Conservation (phyloP, 1,140 invertebrate genomes). For the Zelostemma sp. region DNA sequence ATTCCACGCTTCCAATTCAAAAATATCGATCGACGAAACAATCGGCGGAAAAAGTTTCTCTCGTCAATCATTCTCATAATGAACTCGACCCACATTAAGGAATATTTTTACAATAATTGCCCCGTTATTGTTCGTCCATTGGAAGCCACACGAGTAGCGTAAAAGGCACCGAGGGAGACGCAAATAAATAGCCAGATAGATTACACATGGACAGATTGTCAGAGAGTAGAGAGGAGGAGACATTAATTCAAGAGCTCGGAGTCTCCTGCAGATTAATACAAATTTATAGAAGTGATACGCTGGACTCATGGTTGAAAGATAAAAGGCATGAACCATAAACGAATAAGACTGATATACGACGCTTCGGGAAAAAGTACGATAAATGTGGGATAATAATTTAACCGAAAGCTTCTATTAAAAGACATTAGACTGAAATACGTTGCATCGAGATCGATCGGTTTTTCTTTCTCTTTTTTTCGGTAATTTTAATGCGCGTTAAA, state of each 20-base stretch:
- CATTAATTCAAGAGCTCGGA: conserved; percentile 20
- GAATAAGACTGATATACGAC: conserved; percentile 35
- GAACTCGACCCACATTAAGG: neutral
- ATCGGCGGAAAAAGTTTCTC: neutral
- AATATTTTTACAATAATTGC: conserved; percentile 2
- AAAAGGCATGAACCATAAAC: conserved; percentile 24
- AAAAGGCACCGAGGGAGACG: neutral
- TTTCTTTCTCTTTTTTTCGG: no score
- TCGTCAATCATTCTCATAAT: neutral
- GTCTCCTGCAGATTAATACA: conserved; percentile 35
- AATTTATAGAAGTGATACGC: conserved; percentile 34
- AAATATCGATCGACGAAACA: no score
- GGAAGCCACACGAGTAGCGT: neutral
- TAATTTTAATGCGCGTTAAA: no score
- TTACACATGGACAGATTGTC: conserved; percentile 11
- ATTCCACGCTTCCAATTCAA: neutral
- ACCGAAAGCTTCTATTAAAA: conserved; percentile 33
- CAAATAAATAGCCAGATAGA: conserved; percentile 9
- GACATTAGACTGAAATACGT: conserved; percentile 31
- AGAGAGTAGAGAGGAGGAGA: conserved; percentile 1
- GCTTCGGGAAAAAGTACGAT: conserved; percentile 23
- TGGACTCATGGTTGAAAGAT: conserved; percentile 22
- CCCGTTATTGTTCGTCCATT: no score
- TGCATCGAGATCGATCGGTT: conserved; percentile 12
- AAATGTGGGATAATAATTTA: conserved; percentile 34